Evolutionary conservation across 1,140 invertebrate species (phyloP), one percentile per base, ranked within the genome.

Genomic region (Eumaeus atala): DNA sequence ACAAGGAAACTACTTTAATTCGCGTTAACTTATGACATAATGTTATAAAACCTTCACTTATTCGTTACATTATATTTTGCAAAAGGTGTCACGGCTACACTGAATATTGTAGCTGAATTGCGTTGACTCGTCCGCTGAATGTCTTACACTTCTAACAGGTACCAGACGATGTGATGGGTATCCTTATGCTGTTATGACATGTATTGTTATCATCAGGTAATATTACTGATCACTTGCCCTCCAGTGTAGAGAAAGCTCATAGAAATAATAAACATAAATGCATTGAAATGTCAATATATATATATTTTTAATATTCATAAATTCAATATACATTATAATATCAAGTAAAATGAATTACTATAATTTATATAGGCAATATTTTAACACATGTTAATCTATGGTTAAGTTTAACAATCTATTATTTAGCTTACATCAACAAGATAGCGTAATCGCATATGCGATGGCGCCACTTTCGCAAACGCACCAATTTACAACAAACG

Each of bases 281-380:
- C 75, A 75, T 77, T 76, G 77, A 84, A 79, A 67, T 81, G 72
- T 81, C 75, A 79, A 85, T 85, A 85, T 85, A 83, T n/a, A n/a
- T 85, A 86, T 84, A 84, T 83, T 77, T 83, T 83, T 86, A 86
- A 86, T 86, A 82, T 86, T 84, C 83, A 86, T 86, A 86, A 84
- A 86, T 86, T 86, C 75, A 86, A 84, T 86, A 86, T 86, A 86
- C 81, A 84, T 83, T 77, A 83, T 86, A 84, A 84, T 84, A 81
- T 86, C 76, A 83, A 86, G 77, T 84, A 82, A 84, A 84, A 84
- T 86, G 75, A 84, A 84, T 84, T 84, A 80, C 71, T 86, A 86
- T 86, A 86, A 84, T 86, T 86, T 86, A 80, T 83, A 84, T 84
- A 84, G 79, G 83, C 81, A 84, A 86, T 86, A 84, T 83, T 86